Base-by-base conservation (phyloP, 2,113 vertebrate genomes). In the Grammomys dolichurus region DNA sequence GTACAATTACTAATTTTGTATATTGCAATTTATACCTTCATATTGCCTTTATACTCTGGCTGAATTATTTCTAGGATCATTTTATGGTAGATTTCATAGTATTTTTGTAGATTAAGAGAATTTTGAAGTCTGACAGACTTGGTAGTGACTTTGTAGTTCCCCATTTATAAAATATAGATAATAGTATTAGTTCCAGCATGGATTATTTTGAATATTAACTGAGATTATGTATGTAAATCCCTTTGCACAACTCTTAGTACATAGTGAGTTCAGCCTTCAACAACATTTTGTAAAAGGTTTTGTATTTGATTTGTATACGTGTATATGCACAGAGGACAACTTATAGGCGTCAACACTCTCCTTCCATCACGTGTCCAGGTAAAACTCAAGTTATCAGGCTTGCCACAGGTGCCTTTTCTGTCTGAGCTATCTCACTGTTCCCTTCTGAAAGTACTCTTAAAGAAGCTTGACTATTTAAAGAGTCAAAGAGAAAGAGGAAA, bases 141-240 rank as follows among this genome's bases (percentile, higher is more conserved):
- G 80, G 10, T 76, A 91, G 58, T 93, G 89, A 33, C 63, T 84
- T 28, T 63, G 56, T 93, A 1, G 58, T 87, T 90, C 85, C 24
- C 87, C 91, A 86, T 97, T 91, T 94, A 36, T 94, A 91, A 91
- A 91, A 46, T 91, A n/a, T 2, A 33, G 12, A 84, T 92, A 85
- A 76, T 87, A 73, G 70, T 89, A 69, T 46, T 78, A 63, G 17
- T 94, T 87, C 10, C 84, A 60, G 80, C 67, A 73, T 75, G 51
- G 7, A 19, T 91, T 81, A 1, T 93, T 94, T 95, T 91, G 60
- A 86, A 20, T 75, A 65, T 48, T 73, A 89, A 91, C 51, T 73
- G 87, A 96, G 48, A 51, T 87, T 82, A 76, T 78, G 40, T 80
- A 11, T 88, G 7, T 94, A 87, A 94, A 91, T 46, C n/a, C 24